These are phyloP conservation scores for Flexamia atlantica DNA, from an alignment of 2,888 invertebrate species.

Conservation along the genomic window DNA sequence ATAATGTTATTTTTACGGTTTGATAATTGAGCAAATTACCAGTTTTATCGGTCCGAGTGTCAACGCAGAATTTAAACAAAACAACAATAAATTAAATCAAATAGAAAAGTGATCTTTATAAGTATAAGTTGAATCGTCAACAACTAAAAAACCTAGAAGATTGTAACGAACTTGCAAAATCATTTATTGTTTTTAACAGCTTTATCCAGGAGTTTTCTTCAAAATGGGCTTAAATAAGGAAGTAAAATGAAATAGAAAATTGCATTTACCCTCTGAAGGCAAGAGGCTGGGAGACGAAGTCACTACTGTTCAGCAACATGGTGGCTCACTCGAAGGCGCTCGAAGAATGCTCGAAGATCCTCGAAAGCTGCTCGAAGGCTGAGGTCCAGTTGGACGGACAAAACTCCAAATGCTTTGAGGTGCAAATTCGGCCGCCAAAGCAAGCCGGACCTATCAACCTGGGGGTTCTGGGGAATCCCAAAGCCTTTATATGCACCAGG, in stretches of 20 bases:
- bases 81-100: too few relatives aligned
- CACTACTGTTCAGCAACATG: constrained; percentile 2
- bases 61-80: too few relatives aligned
- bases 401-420: constrained; percentile 42
- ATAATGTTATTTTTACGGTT: too few relatives aligned
- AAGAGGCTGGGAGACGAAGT: constrained; percentile 27
- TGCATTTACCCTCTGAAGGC: constrained; percentile 36
- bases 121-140: too few relatives aligned
- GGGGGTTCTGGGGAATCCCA: not conserved
- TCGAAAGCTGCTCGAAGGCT: constrained; percentile 2
- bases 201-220: too few relatives aligned
- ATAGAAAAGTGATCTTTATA: too few relatives aligned
- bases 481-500: not conserved
- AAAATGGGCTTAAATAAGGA: too few relatives aligned
- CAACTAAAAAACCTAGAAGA: too few relatives aligned
- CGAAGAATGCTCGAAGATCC: not conserved
- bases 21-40: too few relatives aligned
- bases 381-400: constrained; percentile 9
- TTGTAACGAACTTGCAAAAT: too few relatives aligned
- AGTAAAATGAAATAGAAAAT: not conserved
- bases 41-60: too few relatives aligned
- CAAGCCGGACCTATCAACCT: constrained; percentile 54
- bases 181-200: too few relatives aligned
- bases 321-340: not conserved
- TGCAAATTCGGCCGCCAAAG: constrained; percentile 48